Base-by-base conservation (phyloP, 2,888 invertebrate species). In the Harpagoxenus sublaevis region DNA sequence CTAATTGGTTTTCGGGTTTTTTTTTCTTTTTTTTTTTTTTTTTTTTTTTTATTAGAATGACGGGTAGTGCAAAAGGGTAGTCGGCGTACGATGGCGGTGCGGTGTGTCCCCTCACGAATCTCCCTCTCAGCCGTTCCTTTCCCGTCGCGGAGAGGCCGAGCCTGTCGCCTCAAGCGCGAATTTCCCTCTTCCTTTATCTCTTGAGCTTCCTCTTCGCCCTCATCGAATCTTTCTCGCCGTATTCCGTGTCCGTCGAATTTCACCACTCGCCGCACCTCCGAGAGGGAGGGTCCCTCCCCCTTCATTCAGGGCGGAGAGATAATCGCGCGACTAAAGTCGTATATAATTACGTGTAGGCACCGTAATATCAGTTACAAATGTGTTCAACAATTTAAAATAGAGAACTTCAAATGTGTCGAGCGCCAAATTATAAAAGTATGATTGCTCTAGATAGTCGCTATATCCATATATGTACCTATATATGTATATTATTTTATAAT, bases 41-140 rank as follows among this genome's bases (percentile, higher is more conserved):
- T 57, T 12, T 57, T 57, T 57, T 57, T 3, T 75, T 53, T 1
- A 6, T 35, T 42, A 45, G 60, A 39, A 70, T 79, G 66, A 78
- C 53, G 79, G 79, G 70, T 60, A 35, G 79, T 79, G 79, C 71
- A 79, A 79, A 79, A 71, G 70, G 18, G 39, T 78, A 70, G 57
- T 79, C 35, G 79, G 45, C 57, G 48, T 70, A 23, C 23, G 57
- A 23, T 48, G 53, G 66, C 8, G 51, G 28, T 66, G 66, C 48
- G 55, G 35, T 60, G 57, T 79, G 57, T 45, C 42, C 55, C 0
- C 23, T 79, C 57, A n/a, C 68, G 68, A 65, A 42, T 53, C 42
- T 55, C 23, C 35, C 57, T 66, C 55, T 81, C 39, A 35, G 12
- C 48, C 23, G 2, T 42, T 55, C 6, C n/a, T 35, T 55, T 60